Conservation (phyloP, 2,888 invertebrate genomes). For the Zaprionus bogoriensis region DNA sequence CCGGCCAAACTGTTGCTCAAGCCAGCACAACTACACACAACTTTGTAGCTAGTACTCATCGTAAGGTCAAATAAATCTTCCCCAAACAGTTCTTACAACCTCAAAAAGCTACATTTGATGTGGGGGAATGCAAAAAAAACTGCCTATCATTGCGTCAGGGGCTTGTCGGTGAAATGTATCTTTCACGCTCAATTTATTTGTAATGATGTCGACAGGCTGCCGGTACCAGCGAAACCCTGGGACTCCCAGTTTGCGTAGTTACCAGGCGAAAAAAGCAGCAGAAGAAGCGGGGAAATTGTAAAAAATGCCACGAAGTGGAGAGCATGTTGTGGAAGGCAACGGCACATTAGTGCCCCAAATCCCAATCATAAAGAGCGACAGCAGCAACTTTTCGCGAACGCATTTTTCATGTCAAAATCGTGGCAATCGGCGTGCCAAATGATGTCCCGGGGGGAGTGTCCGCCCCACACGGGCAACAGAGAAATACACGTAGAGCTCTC, state of each 20-base stretch:
- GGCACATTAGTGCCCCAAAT: constrained; percentile 73
- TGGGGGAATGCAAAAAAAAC: constrained; percentile 19
- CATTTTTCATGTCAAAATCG: constrained; percentile 74
- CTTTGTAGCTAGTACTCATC: not conserved
- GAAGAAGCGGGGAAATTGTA: constrained; percentile 5
- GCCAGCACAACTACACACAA: not conserved
- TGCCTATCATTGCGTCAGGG: constrained; percentile 59
- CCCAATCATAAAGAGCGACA: constrained; percentile 71
- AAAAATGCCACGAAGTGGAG: not conserved
- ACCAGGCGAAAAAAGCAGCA: constrained; percentile 29
- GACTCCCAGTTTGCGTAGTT: constrained; percentile 16
- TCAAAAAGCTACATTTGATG: constrained; percentile 9
- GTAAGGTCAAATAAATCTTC: not conserved
- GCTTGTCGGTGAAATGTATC: constrained; percentile 66
- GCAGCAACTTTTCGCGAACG: constrained; percentile 68
- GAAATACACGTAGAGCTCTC: constrained; percentile 22
- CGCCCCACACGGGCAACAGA: constrained; percentile 3
- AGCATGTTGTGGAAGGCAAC: constrained; percentile 43
- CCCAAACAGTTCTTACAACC: too few species aligned
- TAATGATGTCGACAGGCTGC: constrained; percentile 72
- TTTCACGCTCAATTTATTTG: constrained; percentile 77
- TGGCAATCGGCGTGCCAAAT: constrained; percentile 68
- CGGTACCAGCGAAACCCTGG: constrained; percentile 13
- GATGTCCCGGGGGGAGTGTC: constrained; percentile 64
- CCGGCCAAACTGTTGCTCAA: not conserved